These are phyloP conservation scores for Aporrectodea caliginosa DNA, from an alignment of 1,140 invertebrate genomes.

Conservation along the genomic window DNA sequence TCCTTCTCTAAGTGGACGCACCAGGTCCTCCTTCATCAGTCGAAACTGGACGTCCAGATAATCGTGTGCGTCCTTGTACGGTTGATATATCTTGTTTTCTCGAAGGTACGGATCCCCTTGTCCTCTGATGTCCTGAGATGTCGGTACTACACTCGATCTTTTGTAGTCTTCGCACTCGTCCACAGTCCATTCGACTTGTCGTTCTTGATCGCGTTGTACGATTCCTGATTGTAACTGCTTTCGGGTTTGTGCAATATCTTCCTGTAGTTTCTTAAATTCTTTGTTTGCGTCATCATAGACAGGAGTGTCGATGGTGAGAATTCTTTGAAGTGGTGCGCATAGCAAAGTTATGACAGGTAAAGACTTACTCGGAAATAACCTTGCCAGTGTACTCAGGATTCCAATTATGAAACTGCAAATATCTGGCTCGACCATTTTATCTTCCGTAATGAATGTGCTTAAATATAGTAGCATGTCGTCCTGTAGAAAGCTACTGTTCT, in stretches of 20 bases:
- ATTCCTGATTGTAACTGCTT: neutral
- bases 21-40: slow-evolving; percentile 68
- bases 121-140: slow-evolving; percentile 42
- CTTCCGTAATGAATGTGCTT: neutral
- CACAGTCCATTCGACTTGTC: neutral
- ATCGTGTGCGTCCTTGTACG: slow-evolving; percentile 64
- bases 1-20: slow-evolving; percentile 53
- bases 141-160: slow-evolving; percentile 44
- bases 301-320: neutral
- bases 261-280: no score
- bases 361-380: neutral
- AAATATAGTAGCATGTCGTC: neutral
- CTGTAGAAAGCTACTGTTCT: neutral
- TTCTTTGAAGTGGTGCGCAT: neutral
- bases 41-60: slow-evolving; percentile 76
- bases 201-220: neutral
- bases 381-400: neutral
- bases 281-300: no score
- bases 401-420: neutral
- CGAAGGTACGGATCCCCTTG: slow-evolving; percentile 56
- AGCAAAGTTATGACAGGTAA: neutral
- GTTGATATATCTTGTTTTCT: slow-evolving; percentile 62
- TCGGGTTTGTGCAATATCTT: neutral
- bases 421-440: neutral
- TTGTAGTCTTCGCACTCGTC: slow-evolving; percentile 42